A percentile compares a stretch with the other conserved stretches of the same genome.
phyloP scores from a whole-genome alignment of 2,113 vertebrate genomes.

The Rutilus rutilus region DNA sequence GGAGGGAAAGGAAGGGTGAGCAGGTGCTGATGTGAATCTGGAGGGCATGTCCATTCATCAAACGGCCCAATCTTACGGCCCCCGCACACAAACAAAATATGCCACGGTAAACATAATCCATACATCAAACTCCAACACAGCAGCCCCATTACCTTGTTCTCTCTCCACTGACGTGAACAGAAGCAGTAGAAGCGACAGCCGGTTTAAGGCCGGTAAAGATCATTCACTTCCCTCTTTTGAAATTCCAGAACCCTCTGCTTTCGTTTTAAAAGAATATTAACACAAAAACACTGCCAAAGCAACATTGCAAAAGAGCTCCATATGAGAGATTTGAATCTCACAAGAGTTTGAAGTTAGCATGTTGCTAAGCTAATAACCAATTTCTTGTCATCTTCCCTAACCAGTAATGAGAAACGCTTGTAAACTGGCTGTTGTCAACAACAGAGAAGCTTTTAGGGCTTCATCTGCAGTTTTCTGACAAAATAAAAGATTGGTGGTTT shows the following conservation, averaged over 20 bases:
- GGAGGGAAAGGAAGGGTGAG: conserved; percentile 67
- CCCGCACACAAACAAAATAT: conserved; percentile 78
- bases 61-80: conserved; percentile 73
- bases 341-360: neutral
- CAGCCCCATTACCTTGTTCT: conserved; percentile 69
- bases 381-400: neutral
- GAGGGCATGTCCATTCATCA: conserved; percentile 83
- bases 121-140: conserved; percentile 78
- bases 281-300: neutral
- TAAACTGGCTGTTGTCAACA: neutral
- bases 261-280: conserved; percentile 14
- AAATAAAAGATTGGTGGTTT: neutral
- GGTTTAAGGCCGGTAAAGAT: neutral
- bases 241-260: conserved; percentile 15
- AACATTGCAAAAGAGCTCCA: neutral
- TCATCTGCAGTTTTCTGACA: neutral
- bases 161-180: conserved; percentile 60
- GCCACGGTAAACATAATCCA: conserved; percentile 85
- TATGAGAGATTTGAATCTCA: neutral
- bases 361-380: neutral
- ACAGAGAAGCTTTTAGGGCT: neutral
- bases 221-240: conserved; percentile 48
- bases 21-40: conserved; percentile 74
- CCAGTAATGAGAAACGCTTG: neutral
- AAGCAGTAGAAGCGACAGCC: neutral